Conservation (phyloP, 1,140 invertebrate genomes). For the Aphaenogaster floridana region DNA sequence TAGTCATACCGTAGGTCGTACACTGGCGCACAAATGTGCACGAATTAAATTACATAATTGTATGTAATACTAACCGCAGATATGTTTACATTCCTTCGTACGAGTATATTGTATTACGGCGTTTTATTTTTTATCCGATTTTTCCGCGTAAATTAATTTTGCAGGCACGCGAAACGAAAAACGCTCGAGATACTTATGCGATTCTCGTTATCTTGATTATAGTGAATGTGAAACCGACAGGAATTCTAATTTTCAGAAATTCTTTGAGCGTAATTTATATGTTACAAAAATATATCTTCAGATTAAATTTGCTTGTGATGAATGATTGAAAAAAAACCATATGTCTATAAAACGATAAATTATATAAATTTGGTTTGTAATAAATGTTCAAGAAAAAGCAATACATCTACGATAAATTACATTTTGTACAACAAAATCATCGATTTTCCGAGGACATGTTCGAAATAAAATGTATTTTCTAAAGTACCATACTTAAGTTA, state of each 20-base stretch:
- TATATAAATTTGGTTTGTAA: too few species aligned
- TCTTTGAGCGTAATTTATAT: background rate
- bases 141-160: conserved; percentile 14
- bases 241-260: background rate
- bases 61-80: conserved; percentile 14
- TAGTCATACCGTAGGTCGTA: background rate
- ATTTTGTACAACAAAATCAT: background rate
- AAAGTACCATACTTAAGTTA: background rate
- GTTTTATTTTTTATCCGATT: background rate
- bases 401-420: background rate
- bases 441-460: background rate
- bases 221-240: background rate
- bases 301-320: background rate
- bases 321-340: too few species aligned
- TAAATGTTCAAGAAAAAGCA: background rate
- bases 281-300: background rate
- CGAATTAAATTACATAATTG: conserved; percentile 36
- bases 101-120: background rate
- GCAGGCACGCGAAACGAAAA: background rate
- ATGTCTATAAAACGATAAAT: too few species aligned
- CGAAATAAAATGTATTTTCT: background rate
- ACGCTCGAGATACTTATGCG: background rate
- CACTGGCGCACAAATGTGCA: background rate
- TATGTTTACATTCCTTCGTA: background rate
- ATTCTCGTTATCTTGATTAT: background rate